Evolutionary conservation across 1,140 invertebrate genomes (phyloP).

Genomic region (Bombus superbus): DNA sequence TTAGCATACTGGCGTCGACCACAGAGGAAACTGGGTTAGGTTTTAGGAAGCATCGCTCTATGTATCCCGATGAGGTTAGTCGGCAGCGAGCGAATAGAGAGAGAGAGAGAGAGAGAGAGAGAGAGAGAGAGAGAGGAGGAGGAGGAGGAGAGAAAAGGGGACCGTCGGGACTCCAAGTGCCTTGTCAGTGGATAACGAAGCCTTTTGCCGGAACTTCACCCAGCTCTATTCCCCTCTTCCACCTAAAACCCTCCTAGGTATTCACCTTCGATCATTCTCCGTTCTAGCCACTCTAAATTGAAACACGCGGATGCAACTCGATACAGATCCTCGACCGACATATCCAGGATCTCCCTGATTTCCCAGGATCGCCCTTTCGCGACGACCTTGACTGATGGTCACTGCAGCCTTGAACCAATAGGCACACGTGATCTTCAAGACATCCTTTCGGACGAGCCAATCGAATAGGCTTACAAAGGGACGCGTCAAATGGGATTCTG

Average conservation of each 20-base stretch:
- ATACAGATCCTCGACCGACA: slow-evolving; percentile 15
- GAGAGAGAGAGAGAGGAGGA: too few species aligned
- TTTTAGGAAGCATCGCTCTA: slow-evolving; percentile 58
- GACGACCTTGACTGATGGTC: slow-evolving; percentile 27
- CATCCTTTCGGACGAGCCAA: too few species aligned
- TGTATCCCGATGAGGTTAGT: slow-evolving; percentile 40
- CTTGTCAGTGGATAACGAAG: slow-evolving; percentile 65
- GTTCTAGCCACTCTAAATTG: slow-evolving; percentile 35
- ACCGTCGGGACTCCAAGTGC: slow-evolving; percentile 28
- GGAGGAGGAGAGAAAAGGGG: neutral
- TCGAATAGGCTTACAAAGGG: too few species aligned
- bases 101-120: neutral
- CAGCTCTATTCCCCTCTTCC: neutral
- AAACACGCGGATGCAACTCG: neutral
- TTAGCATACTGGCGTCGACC: slow-evolving; percentile 71
- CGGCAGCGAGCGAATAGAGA: neutral
- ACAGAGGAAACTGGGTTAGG: slow-evolving; percentile 69
- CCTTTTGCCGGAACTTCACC: slow-evolving; percentile 54
- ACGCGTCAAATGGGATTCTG: too few species aligned
- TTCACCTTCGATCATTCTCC: slow-evolving; percentile 35
- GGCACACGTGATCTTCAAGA: neutral
- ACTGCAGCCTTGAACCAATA: neutral
- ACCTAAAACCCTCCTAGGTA: slow-evolving; percentile 22
- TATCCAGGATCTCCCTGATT: slow-evolving; percentile 27
- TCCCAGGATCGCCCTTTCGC: neutral